Conservation (phyloP, 2,888 invertebrate genomes). For the Andrena fulva region DNA sequence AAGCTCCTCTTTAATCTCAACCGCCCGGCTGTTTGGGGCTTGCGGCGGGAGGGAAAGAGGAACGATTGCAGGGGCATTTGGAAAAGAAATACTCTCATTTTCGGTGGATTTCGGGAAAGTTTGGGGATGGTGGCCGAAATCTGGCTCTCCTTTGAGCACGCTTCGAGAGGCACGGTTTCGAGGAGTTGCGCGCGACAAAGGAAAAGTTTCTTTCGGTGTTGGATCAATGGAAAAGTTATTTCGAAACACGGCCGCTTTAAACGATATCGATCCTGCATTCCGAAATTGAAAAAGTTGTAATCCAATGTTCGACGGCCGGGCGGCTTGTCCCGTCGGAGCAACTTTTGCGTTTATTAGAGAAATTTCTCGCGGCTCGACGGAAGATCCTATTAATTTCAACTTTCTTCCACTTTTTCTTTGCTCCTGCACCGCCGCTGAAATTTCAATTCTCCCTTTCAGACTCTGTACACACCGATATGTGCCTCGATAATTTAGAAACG, state of each 20-base stretch:
- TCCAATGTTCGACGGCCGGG: conserved; percentile 1
- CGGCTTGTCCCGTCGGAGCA: not conserved
- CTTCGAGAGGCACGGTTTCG: conserved; percentile 2
- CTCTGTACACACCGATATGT: no score
- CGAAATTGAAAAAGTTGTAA: conserved; percentile 30
- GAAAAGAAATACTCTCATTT: conserved; percentile 48
- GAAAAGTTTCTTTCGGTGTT: not conserved
- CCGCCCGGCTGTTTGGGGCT: not conserved
- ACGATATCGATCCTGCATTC: not conserved
- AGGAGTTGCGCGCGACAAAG: conserved; percentile 13
- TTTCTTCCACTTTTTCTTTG: not conserved
- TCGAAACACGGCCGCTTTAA: conserved; percentile 19
- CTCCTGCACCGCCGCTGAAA: not conserved
- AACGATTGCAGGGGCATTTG: conserved; percentile 36
- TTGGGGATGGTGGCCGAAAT: conserved; percentile 23
- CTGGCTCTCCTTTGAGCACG: conserved; percentile 30
- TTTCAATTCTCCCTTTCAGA: not conserved
- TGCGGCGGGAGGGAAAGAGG: not conserved
- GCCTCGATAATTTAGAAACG: no score
- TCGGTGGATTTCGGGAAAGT: conserved; percentile 26
- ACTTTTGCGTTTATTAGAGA: not conserved
- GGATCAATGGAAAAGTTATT: conserved; percentile 9
- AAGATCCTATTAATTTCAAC: conserved; percentile 1
- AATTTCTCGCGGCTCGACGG: not conserved
- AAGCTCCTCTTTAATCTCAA: conserved; percentile 36